A percentile compares a stretch with the other conserved stretches of the same genome.
These are phyloP conservation scores for Scaptomyza reducta DNA, from an alignment of 2,888 invertebrate species.

Conservation along the genomic window DNA sequence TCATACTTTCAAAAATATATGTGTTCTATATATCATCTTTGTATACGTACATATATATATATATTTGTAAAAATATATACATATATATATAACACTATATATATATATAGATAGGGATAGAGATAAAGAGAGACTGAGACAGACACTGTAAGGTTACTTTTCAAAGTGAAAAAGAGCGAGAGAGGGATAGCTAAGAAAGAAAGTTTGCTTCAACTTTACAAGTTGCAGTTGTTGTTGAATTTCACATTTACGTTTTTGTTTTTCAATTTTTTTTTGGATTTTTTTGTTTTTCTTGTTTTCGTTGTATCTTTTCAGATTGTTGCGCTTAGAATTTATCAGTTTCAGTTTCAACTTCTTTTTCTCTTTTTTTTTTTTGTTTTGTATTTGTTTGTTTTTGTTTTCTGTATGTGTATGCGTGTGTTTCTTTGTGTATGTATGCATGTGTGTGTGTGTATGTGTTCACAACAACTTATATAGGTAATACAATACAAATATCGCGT, in stretches of 20 bases:
- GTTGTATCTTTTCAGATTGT: slow-evolving; percentile 56
- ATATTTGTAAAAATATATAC: slow-evolving; percentile 56
- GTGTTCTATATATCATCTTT: slow-evolving; percentile 51
- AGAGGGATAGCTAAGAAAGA: slow-evolving; percentile 4
- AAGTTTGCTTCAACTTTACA: slow-evolving; percentile 27
- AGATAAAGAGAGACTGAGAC: slow-evolving; percentile 45
- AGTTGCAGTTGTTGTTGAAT: slow-evolving; percentile 27
- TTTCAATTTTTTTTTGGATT: slow-evolving; percentile 36
- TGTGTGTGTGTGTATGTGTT: slow-evolving; percentile 38
- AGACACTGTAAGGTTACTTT: slow-evolving; percentile 41
- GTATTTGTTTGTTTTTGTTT: slow-evolving; percentile 36
- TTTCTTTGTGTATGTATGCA: too few species aligned
- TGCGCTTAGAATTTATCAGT: slow-evolving; percentile 71
- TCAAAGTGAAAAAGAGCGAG: slow-evolving; percentile 10
- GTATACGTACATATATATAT: slow-evolving; percentile 48
- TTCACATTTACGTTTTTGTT: slow-evolving; percentile 11
- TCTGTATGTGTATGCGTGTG: slow-evolving; percentile 39
- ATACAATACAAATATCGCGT: slow-evolving; percentile 77
- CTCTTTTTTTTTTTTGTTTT: slow-evolving; percentile 40
- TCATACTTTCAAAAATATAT: slow-evolving; percentile 70
- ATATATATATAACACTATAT: slow-evolving; percentile 44
- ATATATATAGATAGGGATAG: slow-evolving; percentile 28
- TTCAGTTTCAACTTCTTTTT: slow-evolving; percentile 64
- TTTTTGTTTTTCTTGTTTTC: slow-evolving; percentile 27
- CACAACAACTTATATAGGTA: slow-evolving; percentile 75